phyloP scores from a whole-genome alignment of 2,113 vertebrate genomes.

The Canis aureus region DNA sequence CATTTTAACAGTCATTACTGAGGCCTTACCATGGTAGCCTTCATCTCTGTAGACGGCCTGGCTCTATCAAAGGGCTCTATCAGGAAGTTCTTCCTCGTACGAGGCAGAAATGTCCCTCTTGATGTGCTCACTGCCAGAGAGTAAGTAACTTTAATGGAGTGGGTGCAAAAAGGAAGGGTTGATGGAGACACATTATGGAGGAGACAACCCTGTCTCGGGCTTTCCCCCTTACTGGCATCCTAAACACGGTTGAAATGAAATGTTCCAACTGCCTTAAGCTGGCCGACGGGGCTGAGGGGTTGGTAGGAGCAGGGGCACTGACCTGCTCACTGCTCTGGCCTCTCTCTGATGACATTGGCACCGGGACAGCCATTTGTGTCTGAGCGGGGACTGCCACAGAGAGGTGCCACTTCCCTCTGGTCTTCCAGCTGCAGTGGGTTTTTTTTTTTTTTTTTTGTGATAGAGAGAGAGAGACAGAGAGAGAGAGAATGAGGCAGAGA shows the following conservation, averaged over 20 bases:
- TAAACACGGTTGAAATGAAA: neutral
- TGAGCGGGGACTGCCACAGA: fast-evolving
- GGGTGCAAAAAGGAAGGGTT: neutral
- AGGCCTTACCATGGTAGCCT: neutral
- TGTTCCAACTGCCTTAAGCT: neutral
- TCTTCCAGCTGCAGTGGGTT: neutral
- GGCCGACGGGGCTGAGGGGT: neutral
- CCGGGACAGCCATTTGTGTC: neutral
- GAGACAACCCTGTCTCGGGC: neutral
- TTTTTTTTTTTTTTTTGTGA: too few species aligned
- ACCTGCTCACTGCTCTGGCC: neutral
- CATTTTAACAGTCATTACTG: neutral
- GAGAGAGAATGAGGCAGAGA: too few species aligned
- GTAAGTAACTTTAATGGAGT: neutral
- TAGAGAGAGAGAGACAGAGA: too few species aligned
- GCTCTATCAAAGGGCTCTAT: neutral
- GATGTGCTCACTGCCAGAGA: neutral
- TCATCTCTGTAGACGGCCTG: neutral
- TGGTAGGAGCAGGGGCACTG: neutral
- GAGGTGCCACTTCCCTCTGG: fast-evolving
- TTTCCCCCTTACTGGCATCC: neutral
- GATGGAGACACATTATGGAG: neutral
- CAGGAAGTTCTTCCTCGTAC: neutral
- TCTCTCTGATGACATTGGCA: neutral
- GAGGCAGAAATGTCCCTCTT: neutral